Conservation (phyloP, 2,888 invertebrate species). For the Leptopilina myrica region DNA sequence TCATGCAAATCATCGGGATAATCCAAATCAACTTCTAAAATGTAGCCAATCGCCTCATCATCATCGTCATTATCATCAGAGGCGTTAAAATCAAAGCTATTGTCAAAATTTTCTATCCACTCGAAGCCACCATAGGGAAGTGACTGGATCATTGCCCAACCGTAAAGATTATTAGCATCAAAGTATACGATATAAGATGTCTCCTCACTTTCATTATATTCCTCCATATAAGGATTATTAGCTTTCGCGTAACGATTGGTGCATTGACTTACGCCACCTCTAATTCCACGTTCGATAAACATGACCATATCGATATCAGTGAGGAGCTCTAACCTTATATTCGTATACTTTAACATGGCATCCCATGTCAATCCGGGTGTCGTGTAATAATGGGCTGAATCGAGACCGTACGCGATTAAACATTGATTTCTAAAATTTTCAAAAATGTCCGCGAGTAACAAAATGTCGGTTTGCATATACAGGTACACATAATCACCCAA, state of each 20-base stretch:
- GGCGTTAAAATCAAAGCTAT: not conserved
- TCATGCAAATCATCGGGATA: slow-evolving; percentile 39
- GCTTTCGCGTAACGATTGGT: slow-evolving; percentile 57
- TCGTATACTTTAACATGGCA: slow-evolving; percentile 51
- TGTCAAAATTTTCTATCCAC: slow-evolving; percentile 13
- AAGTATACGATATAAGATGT: slow-evolving; percentile 7
- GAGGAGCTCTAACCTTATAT: slow-evolving; percentile 38
- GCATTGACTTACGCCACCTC: slow-evolving; percentile 45
- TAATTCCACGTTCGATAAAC: slow-evolving; percentile 10
- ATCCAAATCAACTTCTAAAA: slow-evolving; percentile 39
- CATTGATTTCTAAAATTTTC: slow-evolving; percentile 48
- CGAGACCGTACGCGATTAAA: slow-evolving; percentile 45
- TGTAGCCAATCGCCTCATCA: slow-evolving; percentile 12
- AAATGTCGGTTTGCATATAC: not conserved
- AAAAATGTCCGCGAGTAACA: slow-evolving; percentile 42
- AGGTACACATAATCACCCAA: slow-evolving; percentile 3
- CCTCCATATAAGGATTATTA: slow-evolving; percentile 24
- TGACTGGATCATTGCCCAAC: slow-evolving; percentile 38
- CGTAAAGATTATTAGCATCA: slow-evolving; percentile 40
- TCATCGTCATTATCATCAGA: too few species aligned
- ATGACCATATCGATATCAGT: slow-evolving; percentile 20
- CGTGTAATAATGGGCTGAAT: slow-evolving; percentile 48
- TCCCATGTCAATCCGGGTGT: slow-evolving; percentile 50
- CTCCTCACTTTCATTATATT: not conserved
- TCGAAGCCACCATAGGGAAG: slow-evolving; percentile 25